These are phyloP conservation scores for Pangasius macronema DNA, from an alignment of 2,797 vertebrate genomes.

Conservation along the genomic window DNA sequence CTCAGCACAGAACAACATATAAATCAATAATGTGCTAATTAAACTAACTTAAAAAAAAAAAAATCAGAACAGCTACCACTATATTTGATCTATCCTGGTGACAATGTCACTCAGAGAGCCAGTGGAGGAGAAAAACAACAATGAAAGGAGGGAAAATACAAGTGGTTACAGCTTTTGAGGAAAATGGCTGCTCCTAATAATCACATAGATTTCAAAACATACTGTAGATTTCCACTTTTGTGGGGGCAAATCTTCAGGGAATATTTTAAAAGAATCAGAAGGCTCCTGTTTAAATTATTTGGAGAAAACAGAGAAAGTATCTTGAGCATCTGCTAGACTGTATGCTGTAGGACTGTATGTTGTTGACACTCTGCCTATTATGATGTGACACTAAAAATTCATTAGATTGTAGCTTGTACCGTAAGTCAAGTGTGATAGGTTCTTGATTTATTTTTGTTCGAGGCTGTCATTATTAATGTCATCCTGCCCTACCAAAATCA, in stretches of 20 bases:
- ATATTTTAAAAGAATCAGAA: constrained; percentile 6
- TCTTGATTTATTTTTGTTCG: not conserved
- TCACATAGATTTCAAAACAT: constrained; percentile 32
- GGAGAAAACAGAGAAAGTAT: not conserved
- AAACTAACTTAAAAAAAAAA: constrained; percentile 33
- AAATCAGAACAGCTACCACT: constrained; percentile 2
- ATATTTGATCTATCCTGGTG: constrained; percentile 43
- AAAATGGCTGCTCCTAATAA: constrained; percentile 41
- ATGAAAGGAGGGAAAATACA: constrained; percentile 45
- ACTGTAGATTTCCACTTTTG: constrained; percentile 2
- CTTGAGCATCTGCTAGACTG: not conserved
- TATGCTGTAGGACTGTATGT: not conserved
- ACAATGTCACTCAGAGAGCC: constrained; percentile 39
- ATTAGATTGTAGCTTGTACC: not conserved
- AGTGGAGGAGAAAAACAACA: constrained; percentile 46
- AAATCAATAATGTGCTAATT: constrained; percentile 40
- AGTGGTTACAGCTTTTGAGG: constrained; percentile 43
- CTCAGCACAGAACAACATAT: constrained; percentile 24
- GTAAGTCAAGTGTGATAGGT: too few species aligned
- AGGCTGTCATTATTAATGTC: not conserved
- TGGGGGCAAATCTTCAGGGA: constrained; percentile 27
- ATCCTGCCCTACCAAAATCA: too few species aligned
- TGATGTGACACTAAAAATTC: not conserved
- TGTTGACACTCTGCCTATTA: not conserved
- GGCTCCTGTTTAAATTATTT: not conserved